Evolutionary conservation across 2,113 vertebrate genomes (phyloP).

Genomic region (Picathartes gymnocephalus): DNA sequence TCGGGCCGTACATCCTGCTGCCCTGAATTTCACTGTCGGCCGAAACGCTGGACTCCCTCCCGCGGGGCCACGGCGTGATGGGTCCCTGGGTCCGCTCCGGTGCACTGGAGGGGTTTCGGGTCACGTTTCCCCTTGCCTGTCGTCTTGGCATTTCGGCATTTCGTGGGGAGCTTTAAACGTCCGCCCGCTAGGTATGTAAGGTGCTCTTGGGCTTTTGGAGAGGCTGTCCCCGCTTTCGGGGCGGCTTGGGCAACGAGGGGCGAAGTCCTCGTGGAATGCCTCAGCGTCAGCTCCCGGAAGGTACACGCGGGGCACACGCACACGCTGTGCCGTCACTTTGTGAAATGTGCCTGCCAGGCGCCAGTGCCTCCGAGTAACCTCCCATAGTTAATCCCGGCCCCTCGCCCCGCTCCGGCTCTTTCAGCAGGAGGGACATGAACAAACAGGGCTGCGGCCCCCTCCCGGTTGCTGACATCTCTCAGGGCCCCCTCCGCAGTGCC

Average conservation of each 20-base stretch:
- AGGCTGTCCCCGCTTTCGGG: background rate
- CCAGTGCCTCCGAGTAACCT: background rate
- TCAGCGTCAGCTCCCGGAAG: background rate
- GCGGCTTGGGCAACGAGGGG: background rate
- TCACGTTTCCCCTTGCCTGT: background rate
- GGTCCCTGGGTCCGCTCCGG: background rate
- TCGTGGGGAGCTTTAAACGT: background rate
- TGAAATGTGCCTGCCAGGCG: background rate
- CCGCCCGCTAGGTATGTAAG: fast-evolving
- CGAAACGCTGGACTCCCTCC: background rate
- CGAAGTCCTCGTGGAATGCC: background rate
- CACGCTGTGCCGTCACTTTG: background rate
- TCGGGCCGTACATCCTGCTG: too few relatives aligned
- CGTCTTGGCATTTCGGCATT: background rate
- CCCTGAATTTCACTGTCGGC: background rate
- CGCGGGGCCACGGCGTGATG: background rate
- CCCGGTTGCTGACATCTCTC: background rate
- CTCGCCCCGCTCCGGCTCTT: background rate
- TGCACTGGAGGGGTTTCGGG: background rate
- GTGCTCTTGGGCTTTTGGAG: background rate
- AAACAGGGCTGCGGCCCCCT: background rate
- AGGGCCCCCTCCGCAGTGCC: fast-evolving
- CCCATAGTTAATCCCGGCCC: background rate
- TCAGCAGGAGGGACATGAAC: background rate
- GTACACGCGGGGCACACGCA: background rate